Evolutionary conservation across 2,797 vertebrate species (phyloP).

Genomic region (Mareca penelope): DNA sequence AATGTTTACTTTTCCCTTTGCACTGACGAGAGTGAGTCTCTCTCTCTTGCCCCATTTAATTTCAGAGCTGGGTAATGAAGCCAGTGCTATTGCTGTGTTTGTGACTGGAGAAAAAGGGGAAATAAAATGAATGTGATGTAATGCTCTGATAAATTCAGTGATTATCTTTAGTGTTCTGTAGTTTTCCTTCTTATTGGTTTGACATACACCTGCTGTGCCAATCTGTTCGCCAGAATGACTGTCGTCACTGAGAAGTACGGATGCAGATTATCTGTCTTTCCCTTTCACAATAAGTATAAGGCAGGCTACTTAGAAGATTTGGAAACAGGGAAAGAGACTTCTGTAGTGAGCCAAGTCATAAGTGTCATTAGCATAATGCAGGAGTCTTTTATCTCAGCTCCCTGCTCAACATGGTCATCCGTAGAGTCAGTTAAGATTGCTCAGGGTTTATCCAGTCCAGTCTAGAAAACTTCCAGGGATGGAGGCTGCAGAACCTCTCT

Average conservation of each 20-base stretch:
- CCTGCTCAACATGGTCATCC: background rate
- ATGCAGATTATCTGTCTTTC: background rate
- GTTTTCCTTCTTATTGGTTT: constrained; percentile 36
- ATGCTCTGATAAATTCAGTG: constrained; percentile 47
- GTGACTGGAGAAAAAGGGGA: background rate
- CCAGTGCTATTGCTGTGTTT: background rate
- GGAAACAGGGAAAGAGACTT: background rate
- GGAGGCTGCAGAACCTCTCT: background rate
- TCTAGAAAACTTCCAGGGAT: background rate
- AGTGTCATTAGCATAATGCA: background rate
- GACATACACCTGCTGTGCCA: constrained; percentile 59
- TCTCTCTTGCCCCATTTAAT: constrained; percentile 33
- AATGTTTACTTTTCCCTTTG: constrained; percentile 11
- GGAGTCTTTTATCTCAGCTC: background rate
- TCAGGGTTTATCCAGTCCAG: background rate
- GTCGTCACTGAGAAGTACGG: background rate
- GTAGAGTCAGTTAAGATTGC: background rate
- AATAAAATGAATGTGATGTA: constrained; percentile 21
- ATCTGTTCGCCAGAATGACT: constrained; percentile 19
- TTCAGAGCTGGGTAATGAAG: constrained; percentile 43
- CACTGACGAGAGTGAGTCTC: background rate
- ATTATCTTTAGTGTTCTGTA: constrained; percentile 17
- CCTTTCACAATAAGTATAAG: background rate
- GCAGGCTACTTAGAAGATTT: background rate
- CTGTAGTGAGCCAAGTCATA: background rate